These are phyloP conservation scores for Furcifer pardalis DNA, from an alignment of 2,797 vertebrate species.

Conservation along the genomic window DNA sequence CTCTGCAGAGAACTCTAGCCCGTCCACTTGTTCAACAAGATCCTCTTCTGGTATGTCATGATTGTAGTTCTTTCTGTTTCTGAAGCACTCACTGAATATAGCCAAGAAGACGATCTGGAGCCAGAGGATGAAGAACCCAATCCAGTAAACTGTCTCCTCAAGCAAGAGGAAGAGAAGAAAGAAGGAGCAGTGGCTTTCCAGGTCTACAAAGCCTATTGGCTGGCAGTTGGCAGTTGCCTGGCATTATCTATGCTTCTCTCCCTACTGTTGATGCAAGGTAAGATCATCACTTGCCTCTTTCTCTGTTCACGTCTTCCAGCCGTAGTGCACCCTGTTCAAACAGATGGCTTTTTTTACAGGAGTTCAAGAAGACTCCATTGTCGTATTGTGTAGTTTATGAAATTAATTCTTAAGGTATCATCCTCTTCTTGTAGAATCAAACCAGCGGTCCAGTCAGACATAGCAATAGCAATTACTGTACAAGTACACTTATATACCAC, in stretches of 20 bases:
- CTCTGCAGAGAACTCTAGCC: background rate
- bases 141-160: conserved; percentile 32
- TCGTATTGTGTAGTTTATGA: background rate
- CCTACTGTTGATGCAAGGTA: conserved; percentile 95
- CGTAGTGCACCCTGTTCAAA: background rate
- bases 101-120: conserved; percentile 49
- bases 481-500: too few relatives aligned
- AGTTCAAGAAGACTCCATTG: background rate
- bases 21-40: background rate
- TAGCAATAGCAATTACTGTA: background rate
- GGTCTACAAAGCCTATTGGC: conserved; percentile 90
- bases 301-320: background rate
- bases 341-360: background rate
- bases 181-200: conserved; percentile 86
- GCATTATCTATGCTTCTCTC: conserved; percentile 81
- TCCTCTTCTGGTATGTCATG: background rate
- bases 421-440: background rate
- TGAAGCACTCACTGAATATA: conserved; percentile 53
- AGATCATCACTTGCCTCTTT: conserved; percentile 8
- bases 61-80: conserved; percentile 31
- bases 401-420: background rate
- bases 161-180: conserved; percentile 88
- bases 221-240: conserved; percentile 82
- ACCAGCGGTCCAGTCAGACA: background rate
- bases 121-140: conserved; percentile 50